phyloP scores from a whole-genome alignment of 2,888 invertebrate genomes.

The Cheilosia scutellata region DNA sequence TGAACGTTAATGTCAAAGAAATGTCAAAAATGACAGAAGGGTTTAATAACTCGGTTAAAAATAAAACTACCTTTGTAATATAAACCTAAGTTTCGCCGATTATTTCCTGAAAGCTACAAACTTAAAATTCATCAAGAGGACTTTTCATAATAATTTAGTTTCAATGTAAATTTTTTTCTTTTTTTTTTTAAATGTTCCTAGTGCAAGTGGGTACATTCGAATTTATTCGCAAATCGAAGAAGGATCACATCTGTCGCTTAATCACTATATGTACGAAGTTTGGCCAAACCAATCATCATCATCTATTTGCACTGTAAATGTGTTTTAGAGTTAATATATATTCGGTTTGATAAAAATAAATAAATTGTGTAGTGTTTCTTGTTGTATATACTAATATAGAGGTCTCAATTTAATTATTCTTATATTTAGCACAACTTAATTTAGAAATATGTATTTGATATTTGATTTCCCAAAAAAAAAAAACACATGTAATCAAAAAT shows the following conservation, averaged over 20 bases:
- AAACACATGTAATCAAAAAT: background rate
- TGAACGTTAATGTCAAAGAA: too few relatives aligned
- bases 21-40: too few relatives aligned
- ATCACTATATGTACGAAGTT: constrained; percentile 40
- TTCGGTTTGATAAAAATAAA: background rate
- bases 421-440: background rate
- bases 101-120: background rate
- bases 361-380: background rate
- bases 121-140: background rate
- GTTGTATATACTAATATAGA: background rate
- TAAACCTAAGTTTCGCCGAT: too few relatives aligned
- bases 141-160: background rate
- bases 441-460: too few relatives aligned
- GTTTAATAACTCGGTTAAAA: too few relatives aligned
- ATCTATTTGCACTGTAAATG: constrained; percentile 29
- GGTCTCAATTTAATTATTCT: background rate
- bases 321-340: constrained; percentile 1
- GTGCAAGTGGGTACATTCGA: constrained; percentile 8
- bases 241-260: background rate
- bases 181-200: background rate
- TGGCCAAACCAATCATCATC: constrained; percentile 30
- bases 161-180: too few relatives aligned
- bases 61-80: too few relatives aligned
- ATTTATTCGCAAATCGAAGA: background rate
- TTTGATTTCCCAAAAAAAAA: background rate